Conservation (phyloP, 2,797 vertebrate species). For the Hapalemur alaotrensis region DNA sequence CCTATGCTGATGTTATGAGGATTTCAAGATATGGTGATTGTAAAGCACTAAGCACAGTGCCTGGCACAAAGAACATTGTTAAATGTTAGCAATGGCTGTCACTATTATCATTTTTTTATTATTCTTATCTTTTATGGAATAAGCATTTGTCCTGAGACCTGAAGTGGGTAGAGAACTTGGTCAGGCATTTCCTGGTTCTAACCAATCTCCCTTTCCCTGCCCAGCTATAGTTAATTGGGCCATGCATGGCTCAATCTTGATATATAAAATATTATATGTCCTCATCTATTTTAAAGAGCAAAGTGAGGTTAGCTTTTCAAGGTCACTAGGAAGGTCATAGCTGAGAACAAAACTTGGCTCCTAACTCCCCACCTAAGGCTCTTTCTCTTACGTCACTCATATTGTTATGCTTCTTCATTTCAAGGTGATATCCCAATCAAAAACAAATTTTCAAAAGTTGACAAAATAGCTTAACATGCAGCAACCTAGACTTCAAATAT, state of each 20-base stretch:
- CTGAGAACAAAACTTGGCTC: not conserved
- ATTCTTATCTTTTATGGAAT: not conserved
- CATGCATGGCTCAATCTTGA: not conserved
- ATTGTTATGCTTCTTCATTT: not conserved
- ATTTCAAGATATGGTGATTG: not conserved
- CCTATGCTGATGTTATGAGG: not conserved
- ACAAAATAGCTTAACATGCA: not conserved
- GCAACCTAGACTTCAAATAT: not conserved
- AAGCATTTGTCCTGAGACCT: not conserved
- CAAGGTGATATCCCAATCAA: not conserved
- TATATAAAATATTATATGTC: not conserved
- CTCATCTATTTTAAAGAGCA: not conserved
- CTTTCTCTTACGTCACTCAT: not conserved
- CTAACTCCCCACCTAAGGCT: not conserved
- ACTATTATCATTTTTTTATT: not conserved
- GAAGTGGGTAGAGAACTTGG: not conserved
- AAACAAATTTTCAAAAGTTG: not conserved
- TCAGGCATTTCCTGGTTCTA: not conserved
- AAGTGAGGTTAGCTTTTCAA: not conserved
- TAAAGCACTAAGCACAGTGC: not conserved
- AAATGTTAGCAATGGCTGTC: not conserved
- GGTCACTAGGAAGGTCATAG: not conserved
- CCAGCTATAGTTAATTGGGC: not conserved
- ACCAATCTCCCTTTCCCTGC: not conserved
- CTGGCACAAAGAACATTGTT: not conserved